These are phyloP conservation scores for Mycetomoellerius zeteki DNA, from an alignment of 1,140 invertebrate species.

Conservation along the genomic window DNA sequence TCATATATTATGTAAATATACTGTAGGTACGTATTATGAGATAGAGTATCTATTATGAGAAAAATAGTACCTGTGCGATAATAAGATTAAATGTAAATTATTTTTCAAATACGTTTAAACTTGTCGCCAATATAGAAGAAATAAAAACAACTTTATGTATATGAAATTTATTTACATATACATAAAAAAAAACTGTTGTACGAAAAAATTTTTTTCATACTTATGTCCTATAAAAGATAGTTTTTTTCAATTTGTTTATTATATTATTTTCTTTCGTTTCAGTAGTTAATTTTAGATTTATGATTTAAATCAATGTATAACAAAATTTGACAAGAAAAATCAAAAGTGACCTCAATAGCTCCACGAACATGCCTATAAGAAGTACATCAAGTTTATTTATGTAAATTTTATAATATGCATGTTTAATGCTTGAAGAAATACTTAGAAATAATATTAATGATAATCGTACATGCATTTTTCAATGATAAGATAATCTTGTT, in stretches of 20 bases:
- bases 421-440: not conserved
- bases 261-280: no score
- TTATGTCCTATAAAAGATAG: not conserved
- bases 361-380: not conserved
- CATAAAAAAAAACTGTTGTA: not conserved
- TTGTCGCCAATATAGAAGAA: not conserved
- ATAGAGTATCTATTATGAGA: constrained; percentile 25
- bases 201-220: not conserved
- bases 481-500: not conserved
- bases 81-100: constrained; percentile 41
- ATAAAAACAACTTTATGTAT: not conserved
- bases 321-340: not conserved
- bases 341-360: not conserved
- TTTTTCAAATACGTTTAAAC: constrained; percentile 42
- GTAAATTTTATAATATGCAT: not conserved
- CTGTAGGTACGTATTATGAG: constrained; percentile 32
- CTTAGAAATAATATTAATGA: not conserved
- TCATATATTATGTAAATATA: constrained; percentile 38
- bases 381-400: not conserved
- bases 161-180: constrained; percentile 33
- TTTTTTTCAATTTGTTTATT: not conserved
- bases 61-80: constrained; percentile 62
- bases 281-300: not conserved
- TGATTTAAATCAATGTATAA: not conserved
- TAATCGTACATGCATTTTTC: not conserved